Conservation (phyloP, 2,797 vertebrate genomes). For the Emys orbicularis region DNA sequence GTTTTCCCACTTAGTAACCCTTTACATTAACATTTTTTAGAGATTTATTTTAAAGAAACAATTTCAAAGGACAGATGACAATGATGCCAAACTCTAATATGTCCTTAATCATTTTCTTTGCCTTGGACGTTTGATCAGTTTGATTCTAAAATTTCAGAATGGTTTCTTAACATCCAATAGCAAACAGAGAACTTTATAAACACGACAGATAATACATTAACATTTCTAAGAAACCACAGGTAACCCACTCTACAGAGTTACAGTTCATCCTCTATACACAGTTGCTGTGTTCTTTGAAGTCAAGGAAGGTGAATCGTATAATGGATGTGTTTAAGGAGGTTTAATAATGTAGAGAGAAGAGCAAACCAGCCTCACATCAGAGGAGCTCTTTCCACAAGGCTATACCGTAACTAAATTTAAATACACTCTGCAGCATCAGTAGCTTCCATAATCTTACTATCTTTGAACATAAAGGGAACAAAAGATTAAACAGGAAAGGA, state of each 20-base stretch:
- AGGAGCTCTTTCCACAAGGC: background rate
- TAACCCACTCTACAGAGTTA: background rate
- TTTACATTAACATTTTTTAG: background rate
- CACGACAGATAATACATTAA: background rate
- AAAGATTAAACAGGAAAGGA: constrained; percentile 38
- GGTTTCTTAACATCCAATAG: background rate
- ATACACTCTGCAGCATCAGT: background rate
- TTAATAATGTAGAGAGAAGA: constrained; percentile 51
- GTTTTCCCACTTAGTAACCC: background rate
- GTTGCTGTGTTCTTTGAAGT: constrained; percentile 37
- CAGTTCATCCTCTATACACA: background rate
- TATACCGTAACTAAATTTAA: constrained; percentile 35
- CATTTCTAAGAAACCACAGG: constrained; percentile 27
- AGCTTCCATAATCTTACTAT: constrained; percentile 21
- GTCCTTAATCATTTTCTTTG: background rate
- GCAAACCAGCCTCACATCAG: constrained; percentile 13
- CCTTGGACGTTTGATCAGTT: background rate
- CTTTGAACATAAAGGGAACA: constrained; percentile 46
- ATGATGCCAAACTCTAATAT: background rate
- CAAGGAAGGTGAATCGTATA: constrained; percentile 58
- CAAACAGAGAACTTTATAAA: constrained; percentile 51
- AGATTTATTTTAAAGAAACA: background rate
- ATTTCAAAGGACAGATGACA: constrained; percentile 10
- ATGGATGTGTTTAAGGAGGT: constrained; percentile 51
- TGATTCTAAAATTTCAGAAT: background rate